Conservation (phyloP, 2,113 vertebrate species). For the Campylorhamphus procurvoides region DNA sequence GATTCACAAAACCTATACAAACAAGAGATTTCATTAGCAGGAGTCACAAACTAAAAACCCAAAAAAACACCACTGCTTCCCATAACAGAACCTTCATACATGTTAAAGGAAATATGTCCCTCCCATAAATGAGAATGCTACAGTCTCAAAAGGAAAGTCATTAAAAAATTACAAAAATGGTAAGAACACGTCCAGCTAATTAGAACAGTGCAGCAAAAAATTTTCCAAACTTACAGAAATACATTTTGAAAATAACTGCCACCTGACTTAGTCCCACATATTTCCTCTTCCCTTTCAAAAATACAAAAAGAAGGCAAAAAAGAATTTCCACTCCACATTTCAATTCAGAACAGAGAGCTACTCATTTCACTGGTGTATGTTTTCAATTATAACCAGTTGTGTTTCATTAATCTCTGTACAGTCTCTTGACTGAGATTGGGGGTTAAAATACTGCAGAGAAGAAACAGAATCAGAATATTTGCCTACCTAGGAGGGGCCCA, state of each 20-base stretch:
- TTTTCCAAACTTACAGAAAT: not conserved
- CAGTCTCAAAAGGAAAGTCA: not conserved
- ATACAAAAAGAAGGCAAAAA: not conserved
- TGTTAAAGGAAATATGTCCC: not conserved
- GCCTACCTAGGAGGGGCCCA: slow-evolving; percentile 97
- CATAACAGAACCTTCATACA: not conserved
- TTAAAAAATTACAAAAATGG: not conserved
- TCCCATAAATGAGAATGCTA: not conserved
- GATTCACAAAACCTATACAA: slow-evolving; percentile 94
- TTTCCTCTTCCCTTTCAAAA: not conserved
- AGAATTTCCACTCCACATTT: not conserved
- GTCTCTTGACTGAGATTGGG: slow-evolving; percentile 3
- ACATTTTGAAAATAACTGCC: not conserved
- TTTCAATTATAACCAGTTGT: slow-evolving; percentile 59
- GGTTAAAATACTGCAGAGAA: not conserved
- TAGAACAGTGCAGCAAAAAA: not conserved
- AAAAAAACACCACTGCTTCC: not conserved
- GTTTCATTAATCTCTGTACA: slow-evolving; percentile 54
- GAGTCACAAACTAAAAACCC: not conserved
- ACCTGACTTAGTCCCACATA: not conserved
- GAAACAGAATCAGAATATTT: not conserved
- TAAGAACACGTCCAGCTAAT: not conserved
- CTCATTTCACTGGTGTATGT: not conserved
- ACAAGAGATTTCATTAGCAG: slow-evolving; percentile 13
- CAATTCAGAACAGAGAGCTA: not conserved